Evolutionary conservation across 2,113 vertebrate species (phyloP).

Genomic region (Serilophus lunatus): DNA sequence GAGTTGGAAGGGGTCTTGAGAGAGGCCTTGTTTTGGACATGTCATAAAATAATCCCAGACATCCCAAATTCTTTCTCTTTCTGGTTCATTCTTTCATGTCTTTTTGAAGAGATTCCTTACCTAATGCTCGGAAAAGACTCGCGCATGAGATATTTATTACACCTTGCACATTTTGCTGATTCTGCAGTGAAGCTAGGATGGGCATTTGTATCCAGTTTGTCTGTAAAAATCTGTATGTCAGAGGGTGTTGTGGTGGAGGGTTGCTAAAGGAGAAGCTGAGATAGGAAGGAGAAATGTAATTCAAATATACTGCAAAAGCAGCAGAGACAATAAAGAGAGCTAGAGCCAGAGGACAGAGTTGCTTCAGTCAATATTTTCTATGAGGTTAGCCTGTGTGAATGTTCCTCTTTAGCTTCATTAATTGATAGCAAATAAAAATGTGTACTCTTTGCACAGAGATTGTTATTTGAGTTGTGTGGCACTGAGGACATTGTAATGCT

Average conservation of each 20-base stretch:
- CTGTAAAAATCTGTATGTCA: background rate
- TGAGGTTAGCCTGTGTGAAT: background rate
- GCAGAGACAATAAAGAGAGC: background rate
- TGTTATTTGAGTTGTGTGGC: background rate
- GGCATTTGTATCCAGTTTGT: background rate
- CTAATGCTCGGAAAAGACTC: background rate
- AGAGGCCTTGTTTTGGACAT: background rate
- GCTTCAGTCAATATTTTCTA: conserved; percentile 19
- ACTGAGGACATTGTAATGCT: conserved; percentile 1
- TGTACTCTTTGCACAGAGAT: background rate
- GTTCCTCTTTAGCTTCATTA: conserved; percentile 1
- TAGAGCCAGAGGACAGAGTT: background rate
- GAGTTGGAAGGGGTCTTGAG: background rate
- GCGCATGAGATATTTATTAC: background rate
- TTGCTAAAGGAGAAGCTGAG: background rate
- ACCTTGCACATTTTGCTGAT: background rate
- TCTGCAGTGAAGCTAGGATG: background rate
- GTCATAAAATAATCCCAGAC: background rate
- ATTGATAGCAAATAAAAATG: conserved; percentile 10
- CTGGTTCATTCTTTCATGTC: background rate
- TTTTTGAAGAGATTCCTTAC: background rate
- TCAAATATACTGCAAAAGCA: background rate
- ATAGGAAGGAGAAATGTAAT: background rate
- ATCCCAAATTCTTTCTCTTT: background rate
- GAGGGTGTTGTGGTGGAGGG: background rate